Evolutionary conservation across 92 coral and sea anemone genomes (phyloP).

Genomic region (Siderastrea siderea): DNA sequence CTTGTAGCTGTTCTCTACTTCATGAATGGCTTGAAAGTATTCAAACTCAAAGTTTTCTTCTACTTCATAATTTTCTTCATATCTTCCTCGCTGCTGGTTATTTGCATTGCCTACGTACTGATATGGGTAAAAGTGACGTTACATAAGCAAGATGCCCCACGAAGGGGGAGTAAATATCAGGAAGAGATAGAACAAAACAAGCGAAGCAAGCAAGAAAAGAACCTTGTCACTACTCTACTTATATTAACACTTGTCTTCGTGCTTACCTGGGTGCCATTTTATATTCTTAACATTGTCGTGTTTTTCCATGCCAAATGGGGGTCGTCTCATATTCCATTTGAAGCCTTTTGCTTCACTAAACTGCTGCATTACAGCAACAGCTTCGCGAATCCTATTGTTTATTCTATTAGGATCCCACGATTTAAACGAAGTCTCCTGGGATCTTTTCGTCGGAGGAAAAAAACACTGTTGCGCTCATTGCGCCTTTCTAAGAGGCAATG

Average conservation of each 20-base stretch:
- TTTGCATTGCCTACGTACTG: constrained; percentile 77
- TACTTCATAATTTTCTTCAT: constrained; percentile 75
- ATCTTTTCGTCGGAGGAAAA: constrained; percentile 43
- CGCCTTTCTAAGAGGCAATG: background rate
- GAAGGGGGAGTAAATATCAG: constrained; percentile 1
- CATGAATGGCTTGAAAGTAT: constrained; percentile 70
- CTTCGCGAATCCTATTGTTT: constrained; percentile 72
- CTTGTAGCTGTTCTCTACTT: constrained; percentile 69
- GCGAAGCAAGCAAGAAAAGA: constrained; percentile 53
- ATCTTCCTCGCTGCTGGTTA: constrained; percentile 69
- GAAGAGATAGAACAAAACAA: constrained; percentile 16
- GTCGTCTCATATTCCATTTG: constrained; percentile 43
- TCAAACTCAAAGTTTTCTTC: constrained; percentile 73
- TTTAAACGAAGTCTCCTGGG: constrained; percentile 53
- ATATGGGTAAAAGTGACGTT: constrained; percentile 77
- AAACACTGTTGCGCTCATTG: background rate
- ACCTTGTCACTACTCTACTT: constrained; percentile 70
- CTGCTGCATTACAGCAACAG: constrained; percentile 72
- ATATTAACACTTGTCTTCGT: constrained; percentile 83
- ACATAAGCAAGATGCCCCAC: background rate
- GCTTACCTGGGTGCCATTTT: constrained; percentile 86
- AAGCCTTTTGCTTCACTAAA: constrained; percentile 65
- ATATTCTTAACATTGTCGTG: constrained; percentile 82
- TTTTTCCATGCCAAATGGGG: constrained; percentile 51
- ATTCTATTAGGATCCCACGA: constrained; percentile 66